Conservation (phyloP, 1,140 invertebrate species). For the Steinernema feltiae region DNA sequence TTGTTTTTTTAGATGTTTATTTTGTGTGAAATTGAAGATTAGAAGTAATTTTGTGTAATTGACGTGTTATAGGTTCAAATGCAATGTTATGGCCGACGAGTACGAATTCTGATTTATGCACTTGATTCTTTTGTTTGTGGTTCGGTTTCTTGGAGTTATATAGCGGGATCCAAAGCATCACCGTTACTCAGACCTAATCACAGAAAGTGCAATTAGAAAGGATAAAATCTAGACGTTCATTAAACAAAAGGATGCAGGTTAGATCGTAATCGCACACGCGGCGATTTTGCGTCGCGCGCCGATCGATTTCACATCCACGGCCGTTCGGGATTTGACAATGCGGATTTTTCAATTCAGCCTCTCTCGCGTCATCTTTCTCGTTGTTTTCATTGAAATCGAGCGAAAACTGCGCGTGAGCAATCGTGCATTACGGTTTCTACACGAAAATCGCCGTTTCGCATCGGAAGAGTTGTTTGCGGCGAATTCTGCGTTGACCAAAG, state of each 20-base stretch:
- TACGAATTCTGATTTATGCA: too few relatives aligned
- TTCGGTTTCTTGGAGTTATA: too few relatives aligned
- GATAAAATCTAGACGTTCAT: background rate
- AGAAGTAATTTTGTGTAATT: too few relatives aligned
- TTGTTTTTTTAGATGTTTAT: constrained; percentile 3
- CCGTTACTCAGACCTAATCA: too few relatives aligned
- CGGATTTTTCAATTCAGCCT: background rate
- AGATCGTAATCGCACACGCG: background rate
- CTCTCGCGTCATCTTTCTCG: background rate
- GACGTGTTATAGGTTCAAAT: too few relatives aligned
- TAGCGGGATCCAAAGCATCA: too few relatives aligned
- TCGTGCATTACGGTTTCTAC: background rate
- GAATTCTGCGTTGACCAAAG: background rate
- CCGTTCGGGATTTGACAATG: too few relatives aligned
- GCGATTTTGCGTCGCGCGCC: too few relatives aligned
- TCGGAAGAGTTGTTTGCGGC: background rate
- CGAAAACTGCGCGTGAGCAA: background rate
- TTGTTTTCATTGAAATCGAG: background rate
- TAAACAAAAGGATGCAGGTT: background rate
- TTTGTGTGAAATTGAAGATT: too few relatives aligned
- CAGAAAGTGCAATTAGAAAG: background rate
- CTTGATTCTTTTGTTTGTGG: too few relatives aligned
- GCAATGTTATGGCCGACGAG: too few relatives aligned
- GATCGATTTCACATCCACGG: too few relatives aligned
- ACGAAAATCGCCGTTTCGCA: background rate